phyloP scores from a whole-genome alignment of 2,113 vertebrate species.

The Heterotis niloticus region DNA sequence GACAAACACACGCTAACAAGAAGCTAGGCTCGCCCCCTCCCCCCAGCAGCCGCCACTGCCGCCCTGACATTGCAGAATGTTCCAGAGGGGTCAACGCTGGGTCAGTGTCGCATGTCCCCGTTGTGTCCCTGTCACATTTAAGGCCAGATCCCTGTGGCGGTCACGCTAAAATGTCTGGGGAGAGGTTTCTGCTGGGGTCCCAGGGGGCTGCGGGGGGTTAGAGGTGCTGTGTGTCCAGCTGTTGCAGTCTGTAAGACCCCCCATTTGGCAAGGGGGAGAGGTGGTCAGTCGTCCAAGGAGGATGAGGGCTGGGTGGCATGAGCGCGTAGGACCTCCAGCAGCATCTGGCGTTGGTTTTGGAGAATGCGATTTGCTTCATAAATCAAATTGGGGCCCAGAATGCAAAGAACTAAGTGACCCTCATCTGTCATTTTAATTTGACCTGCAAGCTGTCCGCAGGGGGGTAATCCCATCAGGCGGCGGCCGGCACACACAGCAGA shows the following conservation, averaged over 20 bases:
- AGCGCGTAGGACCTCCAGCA: not conserved
- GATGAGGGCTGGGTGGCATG: not conserved
- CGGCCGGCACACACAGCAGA: not conserved
- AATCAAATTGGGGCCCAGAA: slow-evolving; percentile 19
- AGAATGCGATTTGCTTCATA: slow-evolving; percentile 22
- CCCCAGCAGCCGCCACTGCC: not conserved
- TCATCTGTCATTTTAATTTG: slow-evolving; percentile 23
- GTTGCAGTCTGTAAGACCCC: not conserved
- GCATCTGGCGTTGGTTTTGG: slow-evolving; percentile 12
- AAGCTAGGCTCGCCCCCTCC: not conserved
- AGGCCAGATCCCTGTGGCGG: slow-evolving; percentile 2
- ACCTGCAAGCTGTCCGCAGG: slow-evolving; percentile 1
- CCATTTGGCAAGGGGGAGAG: not conserved
- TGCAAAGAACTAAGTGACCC: not conserved
- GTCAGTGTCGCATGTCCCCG: slow-evolving; percentile 12
- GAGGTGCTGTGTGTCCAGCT: not conserved
- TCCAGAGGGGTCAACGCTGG: slow-evolving; percentile 10
- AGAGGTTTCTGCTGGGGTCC: not conserved
- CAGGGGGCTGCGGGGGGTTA: not conserved
- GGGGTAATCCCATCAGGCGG: slow-evolving; percentile 8
- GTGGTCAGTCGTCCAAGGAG: not conserved
- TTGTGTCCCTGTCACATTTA: slow-evolving; percentile 12
- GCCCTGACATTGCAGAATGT: not conserved
- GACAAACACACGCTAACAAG: not conserved
- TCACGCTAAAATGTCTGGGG: slow-evolving; percentile 10